Percentiles rank a stretch among this genome's conserved stretches.
These are phyloP conservation scores for Gambusia holbrooki DNA, from an alignment of 2,113 vertebrate species.

Conservation along the genomic window DNA sequence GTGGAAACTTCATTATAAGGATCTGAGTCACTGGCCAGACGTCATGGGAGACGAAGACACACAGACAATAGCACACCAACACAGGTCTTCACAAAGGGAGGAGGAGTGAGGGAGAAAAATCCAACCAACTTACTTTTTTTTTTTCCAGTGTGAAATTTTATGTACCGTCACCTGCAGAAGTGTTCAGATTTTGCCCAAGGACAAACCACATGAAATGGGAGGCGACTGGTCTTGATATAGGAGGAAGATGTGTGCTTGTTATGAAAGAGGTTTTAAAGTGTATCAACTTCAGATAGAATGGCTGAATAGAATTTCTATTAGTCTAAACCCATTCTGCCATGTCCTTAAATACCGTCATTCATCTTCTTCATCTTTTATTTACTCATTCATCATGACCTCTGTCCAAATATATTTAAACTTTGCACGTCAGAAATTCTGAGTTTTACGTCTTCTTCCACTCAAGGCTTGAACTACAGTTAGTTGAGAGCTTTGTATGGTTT, in stretches of 20 bases:
- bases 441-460: neutral
- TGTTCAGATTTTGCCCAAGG: neutral
- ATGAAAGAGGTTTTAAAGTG: neutral
- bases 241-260: neutral
- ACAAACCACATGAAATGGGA: neutral
- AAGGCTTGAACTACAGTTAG: neutral
- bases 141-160: neutral
- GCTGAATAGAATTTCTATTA: no score
- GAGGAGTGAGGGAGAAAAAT: conserved; percentile 17
- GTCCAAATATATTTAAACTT: neutral
- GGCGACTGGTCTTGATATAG: neutral
- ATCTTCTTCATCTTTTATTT: neutral
- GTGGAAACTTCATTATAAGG: conserved; percentile 60
- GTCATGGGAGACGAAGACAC: conserved; percentile 24
- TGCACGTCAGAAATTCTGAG: neutral
- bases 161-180: neutral
- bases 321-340: neutral
- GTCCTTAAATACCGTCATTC: neutral
- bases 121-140: neutral
- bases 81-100: conserved; percentile 10
- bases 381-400: neutral
- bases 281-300: neutral
- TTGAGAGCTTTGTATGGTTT: neutral
- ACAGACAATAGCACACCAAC: conserved; percentile 13
- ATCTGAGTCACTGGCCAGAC: conserved; percentile 52